Evolutionary conservation across 2,797 vertebrate species (phyloP).

Genomic region (Danio jaintianensis): DNA sequence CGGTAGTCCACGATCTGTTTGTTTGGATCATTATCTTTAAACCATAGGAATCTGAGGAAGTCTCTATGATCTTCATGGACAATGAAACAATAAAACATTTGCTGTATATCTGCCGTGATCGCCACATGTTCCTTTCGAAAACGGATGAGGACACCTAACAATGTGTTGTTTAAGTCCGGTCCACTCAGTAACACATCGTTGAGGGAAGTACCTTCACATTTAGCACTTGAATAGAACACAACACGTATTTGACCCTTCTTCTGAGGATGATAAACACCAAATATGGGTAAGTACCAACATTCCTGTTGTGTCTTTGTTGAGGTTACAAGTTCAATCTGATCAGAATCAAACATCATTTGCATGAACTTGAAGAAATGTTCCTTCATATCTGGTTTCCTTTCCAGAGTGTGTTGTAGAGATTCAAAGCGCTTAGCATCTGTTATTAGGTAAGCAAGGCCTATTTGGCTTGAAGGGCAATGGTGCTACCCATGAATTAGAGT

Average conservation of each 20-base stretch:
- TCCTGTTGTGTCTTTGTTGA: background rate
- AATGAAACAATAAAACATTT: slow-evolving; percentile 14
- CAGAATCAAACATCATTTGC: slow-evolving; percentile 8
- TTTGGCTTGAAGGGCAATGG: slow-evolving; percentile 23
- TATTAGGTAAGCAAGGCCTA: background rate
- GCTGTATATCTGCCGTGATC: too few relatives aligned
- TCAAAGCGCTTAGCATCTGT: background rate
- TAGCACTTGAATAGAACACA: slow-evolving; percentile 23
- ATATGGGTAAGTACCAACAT: too few relatives aligned
- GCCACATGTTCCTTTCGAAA: too few relatives aligned
- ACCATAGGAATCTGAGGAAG: background rate
- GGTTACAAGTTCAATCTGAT: background rate
- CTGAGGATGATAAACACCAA: too few relatives aligned
- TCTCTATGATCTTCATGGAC: background rate
- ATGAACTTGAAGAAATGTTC: slow-evolving; percentile 9
- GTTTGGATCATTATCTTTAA: background rate
- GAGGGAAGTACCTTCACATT: slow-evolving; percentile 13
- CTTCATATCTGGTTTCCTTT: slow-evolving; percentile 18
- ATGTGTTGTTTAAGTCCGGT: slow-evolving; percentile 10
- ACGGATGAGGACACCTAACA: slow-evolving; percentile 1
- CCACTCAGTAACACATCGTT: slow-evolving; percentile 7
- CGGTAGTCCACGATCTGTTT: background rate
- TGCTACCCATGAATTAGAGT: background rate
- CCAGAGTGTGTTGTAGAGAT: background rate
- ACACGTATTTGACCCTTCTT: slow-evolving; percentile 12